Base-by-base conservation (phyloP, 2,797 vertebrate genomes). In the Nothura maculosa region DNA sequence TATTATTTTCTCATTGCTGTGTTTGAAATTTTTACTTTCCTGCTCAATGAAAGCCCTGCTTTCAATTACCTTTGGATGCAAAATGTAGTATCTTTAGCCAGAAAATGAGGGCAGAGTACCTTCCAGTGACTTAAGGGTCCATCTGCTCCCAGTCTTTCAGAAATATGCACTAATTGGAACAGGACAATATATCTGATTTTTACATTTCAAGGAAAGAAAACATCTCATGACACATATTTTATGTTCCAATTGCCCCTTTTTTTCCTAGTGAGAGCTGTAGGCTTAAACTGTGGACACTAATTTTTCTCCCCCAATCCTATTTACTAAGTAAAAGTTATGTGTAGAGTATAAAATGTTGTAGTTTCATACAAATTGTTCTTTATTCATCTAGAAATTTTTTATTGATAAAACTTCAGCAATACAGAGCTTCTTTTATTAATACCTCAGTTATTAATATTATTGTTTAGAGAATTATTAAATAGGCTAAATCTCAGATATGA, bases 391-490 rank as follows among this genome's bases (percentile, higher is more conserved):
- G 74, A 79, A 42, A 45, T 81, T 86, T 82, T 91, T 90, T 92
- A 43, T 60, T 89, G 81, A 81, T 79, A 95, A 85, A 36, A 63
- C 70, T 57, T 67, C 83, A 87, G 48, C 57, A 28, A 25, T 72
- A 85, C 74, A 89, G 84, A 75, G 48, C 54, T 89, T 70, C 72
- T 60, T 67, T 86, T 80, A 79, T 18, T 75, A 72, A 70, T 86
- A 38, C 79, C 55, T 93, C 85, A 66, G 77, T 89, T 89, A 79
- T 95, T 95, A 90, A 84, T 94, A 25, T 63, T 36, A 18, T 62
- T 90, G 10, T 90, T 96, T 95, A 84, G 36, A 70, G 45, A 89
- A 38, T 96, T 97, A 94, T 96, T 97, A 96, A 94, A 57, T n/a
- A 50, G 64, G 48, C 48, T 84, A 89, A 94, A 70, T 82, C 94